Evolutionary conservation across 2,797 vertebrate species (phyloP).

Genomic region (Denticeps clupeoides): DNA sequence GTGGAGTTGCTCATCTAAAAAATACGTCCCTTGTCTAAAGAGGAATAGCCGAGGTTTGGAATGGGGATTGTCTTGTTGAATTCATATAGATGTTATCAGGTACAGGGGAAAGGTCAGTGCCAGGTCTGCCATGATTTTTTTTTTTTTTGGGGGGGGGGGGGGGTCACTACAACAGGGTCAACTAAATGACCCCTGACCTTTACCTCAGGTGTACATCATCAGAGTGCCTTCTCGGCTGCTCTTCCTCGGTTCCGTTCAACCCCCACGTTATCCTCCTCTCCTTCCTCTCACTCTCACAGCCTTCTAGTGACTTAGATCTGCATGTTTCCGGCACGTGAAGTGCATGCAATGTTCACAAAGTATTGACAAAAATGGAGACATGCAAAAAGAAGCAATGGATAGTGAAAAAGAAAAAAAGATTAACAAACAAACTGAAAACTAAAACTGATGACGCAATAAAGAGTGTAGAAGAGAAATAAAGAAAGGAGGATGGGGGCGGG

Average conservation of each 20-base stretch:
- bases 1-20: too few relatives aligned
- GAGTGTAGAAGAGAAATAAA: too few relatives aligned
- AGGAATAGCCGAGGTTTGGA: too few relatives aligned
- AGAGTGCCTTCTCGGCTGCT: slow-evolving; percentile 20
- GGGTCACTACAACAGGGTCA: too few relatives aligned
- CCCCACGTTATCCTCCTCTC: slow-evolving; percentile 23
- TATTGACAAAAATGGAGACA: not conserved
- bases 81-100: too few relatives aligned
- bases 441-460: not conserved
- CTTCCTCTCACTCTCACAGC: slow-evolving; percentile 20
- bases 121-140: too few relatives aligned
- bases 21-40: too few relatives aligned
- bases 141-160: too few relatives aligned
- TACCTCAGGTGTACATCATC: slow-evolving; percentile 26
- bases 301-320: slow-evolving; percentile 26
- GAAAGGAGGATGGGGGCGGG: not conserved
- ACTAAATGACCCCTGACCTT: slow-evolving; percentile 7
- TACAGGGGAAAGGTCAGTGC: too few relatives aligned
- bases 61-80: too few relatives aligned
- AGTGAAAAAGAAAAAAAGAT: not conserved
- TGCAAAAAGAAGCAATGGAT: not conserved
- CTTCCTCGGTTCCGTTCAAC: slow-evolving; percentile 13
- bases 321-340: too few relatives aligned
- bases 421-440: not conserved
- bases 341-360: not conserved